phyloP scores from a whole-genome alignment of 1,140 invertebrate species.

The Diabrotica virgifera region DNA sequence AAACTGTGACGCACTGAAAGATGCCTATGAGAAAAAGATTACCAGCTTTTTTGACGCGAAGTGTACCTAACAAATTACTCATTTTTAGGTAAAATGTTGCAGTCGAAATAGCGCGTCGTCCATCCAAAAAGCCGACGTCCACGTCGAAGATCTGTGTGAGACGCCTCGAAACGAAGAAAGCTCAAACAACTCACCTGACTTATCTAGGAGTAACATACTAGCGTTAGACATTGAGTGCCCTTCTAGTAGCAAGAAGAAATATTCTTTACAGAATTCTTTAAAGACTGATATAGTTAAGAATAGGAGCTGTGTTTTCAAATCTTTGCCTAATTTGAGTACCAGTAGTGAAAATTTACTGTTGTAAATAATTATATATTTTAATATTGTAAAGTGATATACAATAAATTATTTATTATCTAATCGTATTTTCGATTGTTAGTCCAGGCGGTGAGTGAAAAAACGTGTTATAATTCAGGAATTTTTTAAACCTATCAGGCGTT shows the following conservation, averaged over 20 bases:
- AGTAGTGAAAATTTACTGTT: slow-evolving; percentile 59
- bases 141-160: slow-evolving; percentile 39
- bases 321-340: slow-evolving; percentile 64
- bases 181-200: slow-evolving; percentile 45
- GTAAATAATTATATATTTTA: slow-evolving; percentile 34
- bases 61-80: neutral
- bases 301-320: slow-evolving; percentile 50
- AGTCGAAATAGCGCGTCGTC: slow-evolving; percentile 35
- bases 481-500: too few species aligned
- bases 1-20: too few species aligned
- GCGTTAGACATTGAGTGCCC: slow-evolving; percentile 52
- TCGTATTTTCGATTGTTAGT: too few species aligned
- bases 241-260: slow-evolving; percentile 31
- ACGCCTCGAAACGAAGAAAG: slow-evolving; percentile 24
- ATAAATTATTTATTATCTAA: slow-evolving; percentile 19
- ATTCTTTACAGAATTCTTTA: slow-evolving; percentile 27
- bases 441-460: too few species aligned
- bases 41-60: too few species aligned
- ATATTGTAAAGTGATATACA: slow-evolving; percentile 17
- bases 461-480: too few species aligned
- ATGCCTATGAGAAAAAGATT: too few species aligned
- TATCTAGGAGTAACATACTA: slow-evolving; percentile 46
- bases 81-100: slow-evolving; percentile 21
- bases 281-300: slow-evolving; percentile 39
- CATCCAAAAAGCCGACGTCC: slow-evolving; percentile 37